Percentiles rank a stretch among this genome's conserved stretches.
Evolutionary conservation across 2,113 vertebrate species (phyloP).

Genomic region (Serinus canaria): DNA sequence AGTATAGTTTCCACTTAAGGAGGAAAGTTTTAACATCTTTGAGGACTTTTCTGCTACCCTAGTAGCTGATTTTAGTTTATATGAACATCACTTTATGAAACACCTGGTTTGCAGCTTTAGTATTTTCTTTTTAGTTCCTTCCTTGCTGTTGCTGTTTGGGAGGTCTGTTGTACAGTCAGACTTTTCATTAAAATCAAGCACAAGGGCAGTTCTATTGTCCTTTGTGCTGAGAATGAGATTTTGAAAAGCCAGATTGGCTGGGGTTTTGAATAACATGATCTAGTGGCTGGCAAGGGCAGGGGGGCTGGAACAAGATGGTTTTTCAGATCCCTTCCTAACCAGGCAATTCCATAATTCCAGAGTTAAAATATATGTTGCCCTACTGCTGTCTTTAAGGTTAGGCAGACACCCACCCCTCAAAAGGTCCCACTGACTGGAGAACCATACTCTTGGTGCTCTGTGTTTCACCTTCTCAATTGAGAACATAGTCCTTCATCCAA

Average conservation of each 20-base stretch:
- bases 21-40: not conserved
- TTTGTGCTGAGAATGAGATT: not conserved
- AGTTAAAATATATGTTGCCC: not conserved
- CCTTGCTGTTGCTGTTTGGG: not conserved
- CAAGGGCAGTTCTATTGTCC: accelerated
- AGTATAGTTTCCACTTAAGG: not conserved
- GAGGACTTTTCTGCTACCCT: not conserved
- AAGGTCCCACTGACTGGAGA: not conserved
- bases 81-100: not conserved
- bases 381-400: not conserved
- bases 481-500: not conserved
- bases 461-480: not conserved
- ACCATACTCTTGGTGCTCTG: not conserved
- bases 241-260: not conserved
- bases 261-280: not conserved
- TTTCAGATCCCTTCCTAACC: not conserved
- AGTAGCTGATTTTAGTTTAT: not conserved
- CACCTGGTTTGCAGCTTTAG: not conserved
- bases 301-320: not conserved
- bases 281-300: not conserved
- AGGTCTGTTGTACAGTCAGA: not conserved
- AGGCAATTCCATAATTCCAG: not conserved
- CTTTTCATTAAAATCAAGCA: not conserved
- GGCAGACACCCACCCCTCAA: not conserved
- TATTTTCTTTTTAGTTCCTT: not conserved